phyloP scores from a whole-genome alignment of 2,888 invertebrate species.

The Coecobrya sp. region DNA sequence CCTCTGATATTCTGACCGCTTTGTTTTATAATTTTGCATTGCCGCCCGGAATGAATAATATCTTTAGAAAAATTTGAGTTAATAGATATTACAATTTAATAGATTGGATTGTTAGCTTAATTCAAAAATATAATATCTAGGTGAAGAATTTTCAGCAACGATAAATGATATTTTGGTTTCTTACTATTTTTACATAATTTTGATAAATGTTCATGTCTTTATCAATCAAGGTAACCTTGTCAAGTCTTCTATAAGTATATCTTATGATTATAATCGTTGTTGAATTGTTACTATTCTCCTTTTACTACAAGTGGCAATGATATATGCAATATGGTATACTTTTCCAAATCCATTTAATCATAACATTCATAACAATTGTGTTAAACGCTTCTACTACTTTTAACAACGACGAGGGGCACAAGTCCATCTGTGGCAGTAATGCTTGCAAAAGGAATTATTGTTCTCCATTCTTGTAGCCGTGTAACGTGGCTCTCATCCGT shows the following conservation, averaged over 20 bases:
- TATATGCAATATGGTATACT: neutral
- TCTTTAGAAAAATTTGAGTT: neutral
- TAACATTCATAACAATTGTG: neutral
- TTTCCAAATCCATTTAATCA: neutral
- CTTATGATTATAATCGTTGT: neutral
- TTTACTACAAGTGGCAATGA: conserved; percentile 1
- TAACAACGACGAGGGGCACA: conserved; percentile 17
- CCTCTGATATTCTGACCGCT: neutral
- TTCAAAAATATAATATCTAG: too few species aligned
- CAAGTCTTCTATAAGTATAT: neutral
- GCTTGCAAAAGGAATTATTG: conserved; percentile 69
- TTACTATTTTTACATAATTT: too few species aligned
- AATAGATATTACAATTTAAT: too few species aligned
- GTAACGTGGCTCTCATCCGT: conserved; percentile 58
- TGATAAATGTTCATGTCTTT: too few species aligned
- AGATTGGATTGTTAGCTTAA: too few species aligned
- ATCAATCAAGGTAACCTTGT: neutral
- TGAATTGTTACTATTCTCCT: conserved; percentile 2
- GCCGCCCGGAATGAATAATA: neutral
- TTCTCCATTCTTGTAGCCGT: conserved; percentile 40
- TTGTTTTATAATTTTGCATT: neutral
- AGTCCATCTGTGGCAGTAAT: conserved; percentile 73
- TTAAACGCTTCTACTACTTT: neutral
- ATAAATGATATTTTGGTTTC: too few species aligned
- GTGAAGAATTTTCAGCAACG: too few species aligned